These are phyloP conservation scores for Amphipyra tragopoginis DNA, from an alignment of 2,888 invertebrate genomes.

Conservation along the genomic window DNA sequence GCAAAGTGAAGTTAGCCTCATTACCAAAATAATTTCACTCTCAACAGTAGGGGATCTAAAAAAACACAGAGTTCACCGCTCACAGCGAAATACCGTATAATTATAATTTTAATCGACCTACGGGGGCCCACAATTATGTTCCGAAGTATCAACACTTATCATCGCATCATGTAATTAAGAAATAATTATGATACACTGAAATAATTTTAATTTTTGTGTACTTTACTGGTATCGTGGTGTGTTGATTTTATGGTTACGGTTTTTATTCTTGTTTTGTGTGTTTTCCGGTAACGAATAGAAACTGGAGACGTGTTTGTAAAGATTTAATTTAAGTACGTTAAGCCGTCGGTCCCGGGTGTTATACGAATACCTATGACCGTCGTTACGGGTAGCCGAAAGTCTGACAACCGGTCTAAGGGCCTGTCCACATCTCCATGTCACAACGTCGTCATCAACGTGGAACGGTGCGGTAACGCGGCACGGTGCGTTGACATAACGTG, in stretches of 20 bases:
- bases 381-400: no score
- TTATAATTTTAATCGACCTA: slow-evolving; percentile 36
- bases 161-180: slow-evolving; percentile 38
- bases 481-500: no score
- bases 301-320: no score
- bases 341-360: no score
- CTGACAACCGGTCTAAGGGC: no score
- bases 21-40: slow-evolving; percentile 4
- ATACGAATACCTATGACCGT: no score
- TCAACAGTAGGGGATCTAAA: slow-evolving; percentile 14
- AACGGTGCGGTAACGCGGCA: no score
- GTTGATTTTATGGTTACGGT: neutral
- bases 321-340: no score
- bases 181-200: slow-evolving; percentile 34
- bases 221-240: slow-evolving; percentile 3
- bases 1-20: no score
- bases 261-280: neutral
- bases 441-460: no score
- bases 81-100: slow-evolving; percentile 42
- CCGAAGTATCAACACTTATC: slow-evolving; percentile 48
- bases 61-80: slow-evolving; percentile 19
- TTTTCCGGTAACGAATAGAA: no score
- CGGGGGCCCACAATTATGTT: slow-evolving; percentile 43
- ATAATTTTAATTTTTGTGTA: slow-evolving; percentile 17
- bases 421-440: no score